A percentile compares a stretch with the other conserved stretches of the same genome.
These are phyloP conservation scores for Hydropsyche betteni DNA, from an alignment of 2,888 invertebrate species.

Conservation along the genomic window DNA sequence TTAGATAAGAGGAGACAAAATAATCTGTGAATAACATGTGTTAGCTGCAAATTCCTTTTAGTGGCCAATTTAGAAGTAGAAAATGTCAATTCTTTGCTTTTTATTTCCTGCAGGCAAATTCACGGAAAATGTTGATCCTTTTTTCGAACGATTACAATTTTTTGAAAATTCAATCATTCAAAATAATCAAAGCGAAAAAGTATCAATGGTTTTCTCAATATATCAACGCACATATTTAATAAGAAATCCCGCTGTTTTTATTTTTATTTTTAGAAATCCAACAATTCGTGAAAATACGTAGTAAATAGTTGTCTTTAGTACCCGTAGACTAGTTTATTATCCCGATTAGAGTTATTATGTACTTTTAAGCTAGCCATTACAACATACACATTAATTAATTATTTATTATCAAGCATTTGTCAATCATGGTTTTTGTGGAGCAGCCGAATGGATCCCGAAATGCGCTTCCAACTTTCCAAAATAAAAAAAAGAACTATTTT, in stretches of 20 bases:
- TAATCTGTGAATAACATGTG: conserved; percentile 39
- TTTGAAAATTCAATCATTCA: background rate
- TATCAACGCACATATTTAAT: conserved; percentile 7
- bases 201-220: background rate
- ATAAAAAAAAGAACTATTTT: background rate
- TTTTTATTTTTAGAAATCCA: background rate
- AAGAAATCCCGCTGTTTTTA: conserved; percentile 8
- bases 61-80: conserved; percentile 23
- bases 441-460: conserved; percentile 18
- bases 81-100: conserved; percentile 21
- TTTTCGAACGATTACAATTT: background rate
- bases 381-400: background rate
- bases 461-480: conserved; percentile 25
- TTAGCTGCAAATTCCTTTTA: conserved; percentile 22
- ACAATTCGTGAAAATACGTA: background rate
- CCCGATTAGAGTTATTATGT: background rate
- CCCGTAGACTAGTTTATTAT: background rate
- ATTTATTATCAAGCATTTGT: background rate
- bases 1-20: conserved; percentile 29
- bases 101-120: conserved; percentile 16
- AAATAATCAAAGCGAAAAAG: background rate
- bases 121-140: background rate
- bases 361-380: background rate
- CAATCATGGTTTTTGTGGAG: background rate
- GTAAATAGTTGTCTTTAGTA: background rate